Conservation (phyloP, 2,888 invertebrate genomes). For the Dugesia japonica region DNA sequence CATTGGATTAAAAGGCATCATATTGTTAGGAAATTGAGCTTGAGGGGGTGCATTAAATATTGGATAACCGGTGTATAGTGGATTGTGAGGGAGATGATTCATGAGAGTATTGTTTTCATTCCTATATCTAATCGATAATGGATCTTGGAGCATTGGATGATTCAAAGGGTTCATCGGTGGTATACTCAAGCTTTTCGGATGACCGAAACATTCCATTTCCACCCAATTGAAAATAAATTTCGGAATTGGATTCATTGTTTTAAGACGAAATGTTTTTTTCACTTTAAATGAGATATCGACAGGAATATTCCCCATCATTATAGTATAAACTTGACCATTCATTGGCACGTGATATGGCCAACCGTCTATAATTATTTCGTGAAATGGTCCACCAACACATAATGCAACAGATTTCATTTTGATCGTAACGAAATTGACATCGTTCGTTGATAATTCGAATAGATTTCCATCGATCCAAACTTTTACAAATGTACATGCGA, state of each 20-base stretch:
- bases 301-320: neutral
- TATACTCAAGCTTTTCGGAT: neutral
- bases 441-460: neutral
- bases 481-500: neutral
- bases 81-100: neutral
- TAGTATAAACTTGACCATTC: conserved; percentile 32
- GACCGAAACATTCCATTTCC: conserved; percentile 12
- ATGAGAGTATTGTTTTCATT: neutral
- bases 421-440: conserved; percentile 48
- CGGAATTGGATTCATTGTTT: neutral
- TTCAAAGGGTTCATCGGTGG: conserved; percentile 26
- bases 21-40: neutral
- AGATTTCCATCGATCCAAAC: neutral
- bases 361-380: conserved; percentile 74
- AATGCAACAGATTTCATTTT: conserved; percentile 39
- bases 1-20: neutral
- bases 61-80: neutral
- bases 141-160: neutral
- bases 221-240: conserved; percentile 20
- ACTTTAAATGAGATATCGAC: neutral
- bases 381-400: conserved; percentile 56
- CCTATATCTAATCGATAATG: too few relatives aligned
- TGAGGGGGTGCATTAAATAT: neutral
- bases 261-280: neutral
- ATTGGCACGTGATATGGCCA: conserved; percentile 52